Conservation (phyloP, 2,797 vertebrate species). For the Pangasius mekongensis region DNA sequence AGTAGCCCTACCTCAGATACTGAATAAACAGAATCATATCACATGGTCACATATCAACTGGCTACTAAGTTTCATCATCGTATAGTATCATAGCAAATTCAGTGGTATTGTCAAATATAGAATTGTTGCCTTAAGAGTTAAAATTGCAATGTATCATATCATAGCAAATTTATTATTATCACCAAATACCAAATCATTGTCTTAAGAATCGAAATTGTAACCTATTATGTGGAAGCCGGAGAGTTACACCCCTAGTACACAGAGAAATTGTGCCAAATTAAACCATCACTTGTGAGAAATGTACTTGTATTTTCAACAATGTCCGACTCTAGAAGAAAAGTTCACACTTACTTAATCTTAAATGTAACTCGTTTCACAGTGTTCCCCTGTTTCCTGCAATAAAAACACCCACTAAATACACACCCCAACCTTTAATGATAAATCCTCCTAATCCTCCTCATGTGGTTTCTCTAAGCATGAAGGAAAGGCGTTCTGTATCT, state of each 20-base stretch:
- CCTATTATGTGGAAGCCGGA: neutral
- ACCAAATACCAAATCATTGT: neutral
- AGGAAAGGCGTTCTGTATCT: conserved; percentile 45
- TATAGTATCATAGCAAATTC: neutral
- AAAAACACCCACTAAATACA: conserved; percentile 47
- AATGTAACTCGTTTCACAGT: conserved; percentile 39
- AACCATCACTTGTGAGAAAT: neutral
- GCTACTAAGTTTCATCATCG: too few relatives aligned
- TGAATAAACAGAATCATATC: too few relatives aligned
- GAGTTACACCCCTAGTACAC: neutral
- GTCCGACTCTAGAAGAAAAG: conserved; percentile 1
- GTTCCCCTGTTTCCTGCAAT: conserved; percentile 42
- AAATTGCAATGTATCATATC: neutral
- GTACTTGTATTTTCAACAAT: neutral
- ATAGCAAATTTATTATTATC: neutral
- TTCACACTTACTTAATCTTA: conserved; percentile 33
- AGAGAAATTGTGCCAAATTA: neutral
- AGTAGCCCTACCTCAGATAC: neutral
- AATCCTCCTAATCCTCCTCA: conserved; percentile 54
- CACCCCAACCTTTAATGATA: conserved; percentile 47
- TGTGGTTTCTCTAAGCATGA: conserved; percentile 48
- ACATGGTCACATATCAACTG: neutral
- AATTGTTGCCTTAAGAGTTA: neutral
- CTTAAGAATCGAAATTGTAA: neutral
- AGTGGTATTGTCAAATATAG: neutral